phyloP scores from a whole-genome alignment of 2,113 vertebrate genomes.

The Dolichotis patagonum region DNA sequence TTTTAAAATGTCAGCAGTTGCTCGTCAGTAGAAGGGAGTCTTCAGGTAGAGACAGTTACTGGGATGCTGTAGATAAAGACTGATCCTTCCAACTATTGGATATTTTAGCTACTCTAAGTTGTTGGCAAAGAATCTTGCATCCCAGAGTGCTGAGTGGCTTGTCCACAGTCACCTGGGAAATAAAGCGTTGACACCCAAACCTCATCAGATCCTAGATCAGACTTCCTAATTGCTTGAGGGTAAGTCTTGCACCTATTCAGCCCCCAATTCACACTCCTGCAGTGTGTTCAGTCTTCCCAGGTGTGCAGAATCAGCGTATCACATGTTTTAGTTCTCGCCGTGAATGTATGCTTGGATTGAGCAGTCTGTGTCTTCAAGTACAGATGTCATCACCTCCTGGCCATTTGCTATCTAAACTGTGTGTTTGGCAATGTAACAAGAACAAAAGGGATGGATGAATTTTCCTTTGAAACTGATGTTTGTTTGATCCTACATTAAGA shows the following conservation, averaged over 20 bases:
- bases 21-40: background rate
- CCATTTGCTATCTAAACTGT: background rate
- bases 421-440: slow-evolving; percentile 10
- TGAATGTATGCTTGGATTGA: background rate
- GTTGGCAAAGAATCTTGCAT: background rate
- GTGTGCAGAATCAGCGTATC: background rate
- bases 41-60: background rate
- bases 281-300: background rate
- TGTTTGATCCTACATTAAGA: slow-evolving; percentile 20
- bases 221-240: background rate
- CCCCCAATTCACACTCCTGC: background rate
- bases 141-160: background rate
- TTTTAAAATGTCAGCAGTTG: background rate
- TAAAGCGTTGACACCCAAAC: background rate
- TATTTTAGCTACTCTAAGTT: background rate
- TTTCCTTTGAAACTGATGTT: slow-evolving; percentile 2
- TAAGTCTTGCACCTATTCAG: background rate
- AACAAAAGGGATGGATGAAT: slow-evolving; percentile 14
- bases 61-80: background rate
- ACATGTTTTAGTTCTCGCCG: background rate
- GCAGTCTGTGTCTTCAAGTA: slow-evolving; percentile 9
- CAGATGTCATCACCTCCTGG: background rate
- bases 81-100: background rate
- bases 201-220: background rate
- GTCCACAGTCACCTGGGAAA: background rate